Evolutionary conservation across 2,888 invertebrate species (phyloP).

Genomic region (Coelinius sp.): DNA sequence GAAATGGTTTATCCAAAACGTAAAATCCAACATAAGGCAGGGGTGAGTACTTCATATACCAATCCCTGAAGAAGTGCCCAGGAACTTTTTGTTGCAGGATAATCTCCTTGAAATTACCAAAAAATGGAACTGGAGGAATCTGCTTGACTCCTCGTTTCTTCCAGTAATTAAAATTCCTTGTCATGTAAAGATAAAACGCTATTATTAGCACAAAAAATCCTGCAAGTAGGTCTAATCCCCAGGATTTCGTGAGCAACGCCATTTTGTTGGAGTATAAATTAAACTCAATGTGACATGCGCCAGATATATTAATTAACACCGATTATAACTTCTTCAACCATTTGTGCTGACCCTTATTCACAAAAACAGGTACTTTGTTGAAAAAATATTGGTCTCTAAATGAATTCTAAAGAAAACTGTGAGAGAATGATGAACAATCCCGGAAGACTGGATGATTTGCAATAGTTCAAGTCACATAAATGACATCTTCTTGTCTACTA

Average conservation of each 20-base stretch:
- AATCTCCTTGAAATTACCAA: constrained; percentile 69
- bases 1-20: constrained; percentile 69
- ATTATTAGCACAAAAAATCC: constrained; percentile 41
- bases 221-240: constrained; percentile 54
- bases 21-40: constrained; percentile 66
- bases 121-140: constrained; percentile 65
- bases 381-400: not conserved
- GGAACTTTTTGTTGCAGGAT: constrained; percentile 59
- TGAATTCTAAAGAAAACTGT: not conserved
- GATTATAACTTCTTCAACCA: not conserved
- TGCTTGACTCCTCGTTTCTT: constrained; percentile 67
- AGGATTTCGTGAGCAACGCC: constrained; percentile 53
- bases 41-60: constrained; percentile 64
- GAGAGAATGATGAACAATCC: not conserved
- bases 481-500: not conserved
- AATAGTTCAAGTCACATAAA: not conserved
- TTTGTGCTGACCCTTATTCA: too few species aligned
- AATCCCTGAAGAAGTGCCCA: constrained; percentile 62
- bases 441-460: not conserved
- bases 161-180: constrained; percentile 62
- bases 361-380: too few species aligned
- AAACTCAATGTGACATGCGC: not conserved
- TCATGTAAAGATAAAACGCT: constrained; percentile 55
- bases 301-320: not conserved
- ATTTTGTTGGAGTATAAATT: constrained; percentile 42